These are phyloP conservation scores for Drosophila recens DNA, from an alignment of 2,888 invertebrate species.

Conservation along the genomic window DNA sequence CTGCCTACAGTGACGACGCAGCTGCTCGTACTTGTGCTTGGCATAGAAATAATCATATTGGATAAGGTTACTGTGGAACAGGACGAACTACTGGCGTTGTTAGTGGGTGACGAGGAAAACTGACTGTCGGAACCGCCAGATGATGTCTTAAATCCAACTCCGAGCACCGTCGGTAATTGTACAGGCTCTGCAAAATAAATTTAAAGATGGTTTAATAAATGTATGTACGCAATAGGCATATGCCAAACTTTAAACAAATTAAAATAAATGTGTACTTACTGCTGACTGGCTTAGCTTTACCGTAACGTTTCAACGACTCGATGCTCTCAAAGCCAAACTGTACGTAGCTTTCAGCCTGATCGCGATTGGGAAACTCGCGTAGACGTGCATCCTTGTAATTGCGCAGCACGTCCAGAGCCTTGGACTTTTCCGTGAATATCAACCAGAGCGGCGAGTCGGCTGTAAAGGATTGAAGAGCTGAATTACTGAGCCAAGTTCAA, in stretches of 20 bases:
- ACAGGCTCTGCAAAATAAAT: constrained; percentile 50
- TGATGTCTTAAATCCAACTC: constrained; percentile 29
- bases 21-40: constrained; percentile 9
- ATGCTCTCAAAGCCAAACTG: constrained; percentile 88
- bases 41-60: constrained; percentile 25
- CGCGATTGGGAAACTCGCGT: constrained; percentile 90
- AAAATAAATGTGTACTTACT: constrained; percentile 79
- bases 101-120: constrained; percentile 33
- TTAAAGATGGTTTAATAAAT: not conserved
- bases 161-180: constrained; percentile 19
- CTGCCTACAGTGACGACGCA: constrained; percentile 1
- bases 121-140: constrained; percentile 26
- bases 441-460: constrained; percentile 73
- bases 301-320: constrained; percentile 81
- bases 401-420: constrained; percentile 91
- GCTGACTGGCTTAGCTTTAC: constrained; percentile 82
- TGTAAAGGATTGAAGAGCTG: constrained; percentile 45
- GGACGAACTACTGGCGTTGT: constrained; percentile 13
- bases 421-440: constrained; percentile 90
- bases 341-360: constrained; percentile 92
- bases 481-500: constrained; percentile 1
- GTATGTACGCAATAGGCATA: not conserved
- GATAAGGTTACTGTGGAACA: constrained; percentile 18
- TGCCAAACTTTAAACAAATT: not conserved
- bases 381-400: constrained; percentile 92